phyloP scores from a whole-genome alignment of 2,113 vertebrate genomes.

The Sinocyclocheilus maitianheensis region DNA sequence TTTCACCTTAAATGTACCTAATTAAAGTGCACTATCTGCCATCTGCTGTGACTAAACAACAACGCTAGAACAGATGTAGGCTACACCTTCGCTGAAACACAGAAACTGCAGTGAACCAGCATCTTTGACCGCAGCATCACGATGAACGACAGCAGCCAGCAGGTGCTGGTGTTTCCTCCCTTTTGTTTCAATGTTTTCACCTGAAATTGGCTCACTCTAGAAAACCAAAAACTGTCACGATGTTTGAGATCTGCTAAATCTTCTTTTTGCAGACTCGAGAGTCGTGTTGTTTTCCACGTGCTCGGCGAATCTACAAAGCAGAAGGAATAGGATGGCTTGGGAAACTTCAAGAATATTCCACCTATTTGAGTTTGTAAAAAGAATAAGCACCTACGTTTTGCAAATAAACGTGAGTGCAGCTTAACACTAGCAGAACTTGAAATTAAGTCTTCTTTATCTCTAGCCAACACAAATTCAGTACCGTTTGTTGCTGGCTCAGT shows the following conservation, averaged over 20 bases:
- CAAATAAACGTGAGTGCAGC: too few species aligned
- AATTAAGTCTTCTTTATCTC: neutral
- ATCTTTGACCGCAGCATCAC: too few species aligned
- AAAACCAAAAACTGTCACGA: neutral
- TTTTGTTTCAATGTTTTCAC: neutral
- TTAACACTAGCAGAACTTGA: neutral
- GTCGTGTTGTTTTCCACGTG: neutral
- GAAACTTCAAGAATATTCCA: neutral
- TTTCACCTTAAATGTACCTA: neutral
- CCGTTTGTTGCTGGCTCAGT: neutral
- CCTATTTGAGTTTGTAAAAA: too few species aligned
- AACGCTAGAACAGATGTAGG: neutral
- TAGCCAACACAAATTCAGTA: neutral
- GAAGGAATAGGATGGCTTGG: neutral
- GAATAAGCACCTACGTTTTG: neutral
- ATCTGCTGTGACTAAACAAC: neutral
- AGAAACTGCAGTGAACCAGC: neutral
- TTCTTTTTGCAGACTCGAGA: neutral
- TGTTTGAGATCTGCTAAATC: neutral
- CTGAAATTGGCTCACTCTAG: too few species aligned
- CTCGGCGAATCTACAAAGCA: neutral
- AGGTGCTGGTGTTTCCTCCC: conserved; percentile 5
- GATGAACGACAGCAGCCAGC: neutral
- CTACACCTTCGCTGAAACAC: neutral
- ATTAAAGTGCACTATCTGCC: neutral